phyloP scores from a whole-genome alignment of 2,888 invertebrate genomes.

The Stegana nigrithorax region DNA sequence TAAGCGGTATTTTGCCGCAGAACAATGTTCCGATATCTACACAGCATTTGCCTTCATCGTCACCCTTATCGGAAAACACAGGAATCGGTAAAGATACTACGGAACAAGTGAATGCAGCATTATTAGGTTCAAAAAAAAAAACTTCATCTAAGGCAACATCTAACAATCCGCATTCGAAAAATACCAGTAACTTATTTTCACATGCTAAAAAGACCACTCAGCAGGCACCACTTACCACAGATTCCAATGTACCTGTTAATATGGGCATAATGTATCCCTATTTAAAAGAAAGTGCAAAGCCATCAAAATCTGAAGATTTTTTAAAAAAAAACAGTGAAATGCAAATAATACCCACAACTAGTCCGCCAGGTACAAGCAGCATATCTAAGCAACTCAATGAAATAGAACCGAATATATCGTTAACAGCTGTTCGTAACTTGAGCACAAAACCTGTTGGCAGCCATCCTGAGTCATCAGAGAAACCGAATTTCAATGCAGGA shows the following conservation, averaged over 20 bases:
- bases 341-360: slow-evolving; percentile 62
- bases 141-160: background rate
- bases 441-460: slow-evolving; percentile 20
- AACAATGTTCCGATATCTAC: no score
- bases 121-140: no score
- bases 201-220: background rate
- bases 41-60: no score
- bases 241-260: slow-evolving; percentile 27
- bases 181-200: background rate
- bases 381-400: slow-evolving; percentile 58
- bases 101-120: no score
- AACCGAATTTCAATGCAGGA: no score
- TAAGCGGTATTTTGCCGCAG: no score
- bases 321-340: slow-evolving; percentile 48
- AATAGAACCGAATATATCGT: slow-evolving; percentile 59
- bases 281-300: slow-evolving; percentile 22
- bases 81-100: no score
- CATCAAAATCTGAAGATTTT: slow-evolving; percentile 32
- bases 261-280: slow-evolving; percentile 43
- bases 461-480: no score
- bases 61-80: no score
- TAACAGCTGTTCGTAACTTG: slow-evolving; percentile 49
- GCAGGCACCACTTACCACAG: background rate
- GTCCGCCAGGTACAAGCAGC: slow-evolving; percentile 54
- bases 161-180: background rate